Percentiles rank a stretch among this genome's conserved stretches.
phyloP scores from a whole-genome alignment of 2,113 vertebrate genomes.

The Petaurus breviceps region DNA sequence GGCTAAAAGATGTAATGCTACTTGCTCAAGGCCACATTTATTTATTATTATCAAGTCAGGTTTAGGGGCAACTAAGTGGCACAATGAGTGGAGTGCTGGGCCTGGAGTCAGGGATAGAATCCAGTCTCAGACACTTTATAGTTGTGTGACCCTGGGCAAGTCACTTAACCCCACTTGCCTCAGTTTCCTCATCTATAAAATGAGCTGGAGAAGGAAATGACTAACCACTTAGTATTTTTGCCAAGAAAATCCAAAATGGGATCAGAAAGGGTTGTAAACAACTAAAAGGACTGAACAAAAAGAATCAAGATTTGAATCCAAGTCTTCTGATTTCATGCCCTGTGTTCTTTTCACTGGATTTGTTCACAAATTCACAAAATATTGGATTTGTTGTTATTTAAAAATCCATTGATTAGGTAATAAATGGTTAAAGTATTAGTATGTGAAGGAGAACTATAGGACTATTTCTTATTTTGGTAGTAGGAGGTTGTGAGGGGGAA shows the following conservation, averaged over 20 bases:
- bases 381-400: neutral
- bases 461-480: neutral
- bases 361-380: too few relatives aligned
- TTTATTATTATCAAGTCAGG: neutral
- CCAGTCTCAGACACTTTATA: neutral
- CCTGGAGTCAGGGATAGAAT: neutral
- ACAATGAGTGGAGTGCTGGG: neutral
- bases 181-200: neutral
- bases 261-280: neutral
- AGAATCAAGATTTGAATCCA: neutral
- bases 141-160: neutral
- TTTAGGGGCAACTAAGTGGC: neutral
- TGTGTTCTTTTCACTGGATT: neutral
- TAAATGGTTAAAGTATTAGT: neutral
- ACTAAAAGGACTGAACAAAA: neutral
- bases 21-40: neutral
- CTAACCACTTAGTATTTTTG: neutral
- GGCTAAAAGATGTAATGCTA: neutral
- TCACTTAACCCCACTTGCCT: neutral
- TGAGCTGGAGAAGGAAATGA: neutral
- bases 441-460: neutral
- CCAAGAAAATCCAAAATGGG: neutral
- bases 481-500: neutral
- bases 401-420: neutral
- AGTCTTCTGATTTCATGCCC: neutral